phyloP scores from a whole-genome alignment of 2,113 vertebrate genomes.

The Numenius arquata region DNA sequence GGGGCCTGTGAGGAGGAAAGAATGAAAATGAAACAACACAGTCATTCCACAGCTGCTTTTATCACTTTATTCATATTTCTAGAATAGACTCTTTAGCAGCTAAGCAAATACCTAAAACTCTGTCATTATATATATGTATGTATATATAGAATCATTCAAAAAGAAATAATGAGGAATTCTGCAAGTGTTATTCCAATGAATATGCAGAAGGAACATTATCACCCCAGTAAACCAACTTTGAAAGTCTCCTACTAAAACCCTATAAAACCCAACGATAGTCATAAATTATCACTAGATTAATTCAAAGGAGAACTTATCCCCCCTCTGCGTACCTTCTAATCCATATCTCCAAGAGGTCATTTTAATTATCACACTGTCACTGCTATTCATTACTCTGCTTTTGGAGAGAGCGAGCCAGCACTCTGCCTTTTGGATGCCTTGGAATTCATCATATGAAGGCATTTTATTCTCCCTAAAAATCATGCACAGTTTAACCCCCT shows the following conservation, averaged over 20 bases:
- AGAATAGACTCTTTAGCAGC: not conserved
- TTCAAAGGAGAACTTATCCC: slow-evolving; percentile 50
- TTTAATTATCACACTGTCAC: slow-evolving; percentile 76
- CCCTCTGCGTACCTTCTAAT: slow-evolving; percentile 51
- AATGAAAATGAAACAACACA: slow-evolving; percentile 7
- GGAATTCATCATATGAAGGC: slow-evolving; percentile 62
- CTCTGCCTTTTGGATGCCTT: slow-evolving; percentile 42
- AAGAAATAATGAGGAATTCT: slow-evolving; percentile 13
- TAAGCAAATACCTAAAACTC: slow-evolving; percentile 16
- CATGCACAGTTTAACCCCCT: slow-evolving; percentile 47
- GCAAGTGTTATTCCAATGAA: slow-evolving; percentile 43
- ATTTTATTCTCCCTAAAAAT: slow-evolving; percentile 63
- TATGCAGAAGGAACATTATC: slow-evolving; percentile 22
- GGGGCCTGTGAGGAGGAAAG: not conserved
- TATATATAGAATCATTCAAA: not conserved
- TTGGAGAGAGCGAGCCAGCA: slow-evolving; percentile 50
- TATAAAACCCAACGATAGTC: slow-evolving; percentile 50
- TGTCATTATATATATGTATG: not conserved
- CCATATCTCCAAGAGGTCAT: slow-evolving; percentile 73
- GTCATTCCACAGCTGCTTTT: slow-evolving; percentile 21
- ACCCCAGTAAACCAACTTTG: slow-evolving; percentile 48
- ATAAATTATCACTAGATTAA: slow-evolving; percentile 57
- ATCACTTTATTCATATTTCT: slow-evolving; percentile 71
- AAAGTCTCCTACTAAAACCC: slow-evolving; percentile 55
- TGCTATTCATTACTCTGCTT: slow-evolving; percentile 69